Percentiles rank a stretch among this genome's conserved stretches.
These are phyloP conservation scores for Lagenorhynchus albirostris DNA, from an alignment of 2,113 vertebrate genomes.

Conservation along the genomic window DNA sequence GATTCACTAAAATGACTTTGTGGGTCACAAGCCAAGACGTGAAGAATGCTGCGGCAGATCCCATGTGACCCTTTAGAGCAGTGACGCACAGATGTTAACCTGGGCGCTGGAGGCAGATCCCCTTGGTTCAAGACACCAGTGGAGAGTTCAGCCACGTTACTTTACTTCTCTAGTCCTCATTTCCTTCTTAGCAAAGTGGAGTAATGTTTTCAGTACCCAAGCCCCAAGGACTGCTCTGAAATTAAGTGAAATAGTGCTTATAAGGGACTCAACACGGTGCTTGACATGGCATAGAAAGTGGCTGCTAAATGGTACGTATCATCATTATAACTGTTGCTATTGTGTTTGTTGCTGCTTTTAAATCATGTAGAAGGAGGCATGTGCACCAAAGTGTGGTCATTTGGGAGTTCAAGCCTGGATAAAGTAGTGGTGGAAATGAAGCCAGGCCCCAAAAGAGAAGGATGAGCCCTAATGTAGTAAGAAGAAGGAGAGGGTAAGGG, in stretches of 20 bases:
- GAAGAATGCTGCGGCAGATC: neutral
- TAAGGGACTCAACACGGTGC: neutral
- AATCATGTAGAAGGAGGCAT: neutral
- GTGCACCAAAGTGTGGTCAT: neutral
- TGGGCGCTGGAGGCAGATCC: neutral
- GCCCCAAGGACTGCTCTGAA: neutral
- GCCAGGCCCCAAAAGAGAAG: neutral
- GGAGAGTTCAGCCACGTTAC: neutral
- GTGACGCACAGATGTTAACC: neutral
- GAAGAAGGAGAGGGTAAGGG: neutral
- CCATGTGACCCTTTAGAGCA: neutral
- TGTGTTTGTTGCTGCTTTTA: neutral
- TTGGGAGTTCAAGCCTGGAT: neutral
- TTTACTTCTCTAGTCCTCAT: neutral
- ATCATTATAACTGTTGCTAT: neutral
- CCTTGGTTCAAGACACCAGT: neutral
- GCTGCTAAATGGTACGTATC: neutral
- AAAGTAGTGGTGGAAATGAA: neutral
- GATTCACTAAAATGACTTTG: neutral
- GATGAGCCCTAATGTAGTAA: neutral
- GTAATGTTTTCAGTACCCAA: neutral
- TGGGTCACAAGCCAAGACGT: neutral
- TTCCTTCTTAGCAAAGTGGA: neutral
- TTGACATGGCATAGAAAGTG: neutral
- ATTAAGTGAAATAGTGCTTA: neutral